These are phyloP conservation scores for Melozone crissalis DNA, from an alignment of 2,113 vertebrate genomes.

Conservation along the genomic window DNA sequence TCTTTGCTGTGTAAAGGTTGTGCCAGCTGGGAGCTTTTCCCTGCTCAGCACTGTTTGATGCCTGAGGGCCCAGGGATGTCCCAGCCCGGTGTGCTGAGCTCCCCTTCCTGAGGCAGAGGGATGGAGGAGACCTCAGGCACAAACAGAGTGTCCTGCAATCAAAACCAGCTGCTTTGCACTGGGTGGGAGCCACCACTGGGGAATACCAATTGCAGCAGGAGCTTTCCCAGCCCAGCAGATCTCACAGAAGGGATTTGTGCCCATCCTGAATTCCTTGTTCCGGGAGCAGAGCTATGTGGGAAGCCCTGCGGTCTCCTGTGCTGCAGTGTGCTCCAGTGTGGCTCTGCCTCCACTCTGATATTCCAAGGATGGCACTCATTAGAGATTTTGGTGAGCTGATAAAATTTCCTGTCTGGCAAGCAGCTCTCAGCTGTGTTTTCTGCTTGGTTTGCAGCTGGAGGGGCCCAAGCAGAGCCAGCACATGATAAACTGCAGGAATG, in stretches of 20 bases:
- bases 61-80: neutral
- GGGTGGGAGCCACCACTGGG: conserved; percentile 17
- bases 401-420: neutral
- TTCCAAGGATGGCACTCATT: neutral
- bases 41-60: neutral
- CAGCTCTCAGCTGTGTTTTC: neutral
- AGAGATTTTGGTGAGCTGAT: neutral
- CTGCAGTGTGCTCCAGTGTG: neutral
- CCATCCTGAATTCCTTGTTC: neutral
- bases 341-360: neutral
- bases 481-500: conserved; percentile 4
- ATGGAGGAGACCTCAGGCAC: neutral
- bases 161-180: neutral
- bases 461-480: neutral
- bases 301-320: neutral
- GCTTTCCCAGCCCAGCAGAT: neutral
- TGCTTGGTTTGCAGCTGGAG: neutral
- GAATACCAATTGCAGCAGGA: neutral
- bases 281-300: neutral
- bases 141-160: neutral
- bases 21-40: neutral
- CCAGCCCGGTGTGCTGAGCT: neutral
- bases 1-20: neutral
- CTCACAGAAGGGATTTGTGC: neutral
- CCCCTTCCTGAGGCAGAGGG: neutral